These are phyloP conservation scores for Lucinisca nassula DNA, from an alignment of 2,888 invertebrate genomes.

Conservation along the genomic window DNA sequence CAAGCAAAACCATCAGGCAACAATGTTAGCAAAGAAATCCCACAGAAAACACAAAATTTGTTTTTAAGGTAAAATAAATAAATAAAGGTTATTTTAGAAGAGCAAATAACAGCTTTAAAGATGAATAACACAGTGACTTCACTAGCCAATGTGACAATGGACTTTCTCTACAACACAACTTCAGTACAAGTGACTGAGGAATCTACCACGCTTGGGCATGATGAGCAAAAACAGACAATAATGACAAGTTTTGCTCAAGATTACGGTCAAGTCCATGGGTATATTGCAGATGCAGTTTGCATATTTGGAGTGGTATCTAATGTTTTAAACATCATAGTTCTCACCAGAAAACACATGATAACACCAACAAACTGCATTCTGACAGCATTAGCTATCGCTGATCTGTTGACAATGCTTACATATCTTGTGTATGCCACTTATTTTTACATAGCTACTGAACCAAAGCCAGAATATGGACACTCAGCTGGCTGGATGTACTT, in stretches of 20 bases:
- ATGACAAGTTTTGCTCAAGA: slow-evolving; percentile 77
- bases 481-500: slow-evolving; percentile 86
- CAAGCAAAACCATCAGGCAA: too few species aligned
- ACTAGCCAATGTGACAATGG: background rate
- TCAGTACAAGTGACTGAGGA: background rate
- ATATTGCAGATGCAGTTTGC: slow-evolving; percentile 95
- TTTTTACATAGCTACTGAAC: slow-evolving; percentile 80
- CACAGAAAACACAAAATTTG: too few species aligned
- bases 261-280: slow-evolving; percentile 92
- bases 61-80: too few species aligned
- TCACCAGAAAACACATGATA: slow-evolving; percentile 94
- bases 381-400: slow-evolving; percentile 95
- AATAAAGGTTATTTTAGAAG: too few species aligned
- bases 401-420: slow-evolving; percentile 96
- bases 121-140: background rate
- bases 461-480: slow-evolving; percentile 73
- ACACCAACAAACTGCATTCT: slow-evolving; percentile 97
- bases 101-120: too few species aligned
- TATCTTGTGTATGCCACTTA: slow-evolving; percentile 92
- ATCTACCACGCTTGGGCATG: background rate
- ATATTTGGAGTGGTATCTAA: slow-evolving; percentile 97
- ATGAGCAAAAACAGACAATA: background rate
- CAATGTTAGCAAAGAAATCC: too few species aligned
- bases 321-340: slow-evolving; percentile 96
- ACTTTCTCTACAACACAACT: background rate